Evolutionary conservation across 1,140 invertebrate genomes (phyloP), one percentile per base, ranked within the genome.

Genomic region (Zophobas atratus): DNA sequence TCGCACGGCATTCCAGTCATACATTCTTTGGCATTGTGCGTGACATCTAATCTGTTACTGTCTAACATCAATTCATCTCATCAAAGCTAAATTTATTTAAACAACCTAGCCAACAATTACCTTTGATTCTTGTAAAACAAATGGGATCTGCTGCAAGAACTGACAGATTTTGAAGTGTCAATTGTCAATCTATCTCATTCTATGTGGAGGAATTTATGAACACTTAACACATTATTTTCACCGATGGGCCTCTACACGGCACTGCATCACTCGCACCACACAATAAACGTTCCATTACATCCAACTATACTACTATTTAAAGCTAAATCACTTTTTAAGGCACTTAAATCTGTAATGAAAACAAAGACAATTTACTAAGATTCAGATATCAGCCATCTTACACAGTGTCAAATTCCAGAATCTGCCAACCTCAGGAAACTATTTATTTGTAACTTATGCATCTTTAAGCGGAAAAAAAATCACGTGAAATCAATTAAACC

Each of bases 371-470:
- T 85, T 81, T 74, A 82, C 79, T 77, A 81, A 80, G 82, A 83
- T 85, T 85, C 83, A 85, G 84, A 82, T 84, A 82, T 83, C 85
- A 83, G 85, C 85, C 85, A 86, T 86, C 83, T 86, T 85, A 84
- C 79, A 80, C 76, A 86, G 83, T 86, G 85, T 86, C 85, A 86
- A 86, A 86, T 86, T 85, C 85, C 84, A 83, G 81, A 84, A 80
- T 75, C 77, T 85, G 77, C 85, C 85, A 86, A 85, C 84, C 34
- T 79, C 6, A 60, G 46, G 67, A 82, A 82, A 77, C 32, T 67
- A 67, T 67, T 67, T 67, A 67, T 67, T 67, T 67, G 43, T n/a
- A 67, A 43, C 35, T 43, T 43, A 36, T 8, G 32, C n/a, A n/a
- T n/a, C 60, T 43, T 67, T 67, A 20, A 8, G 41, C 20, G 38